Percentiles rank a stretch among this genome's conserved stretches.
Evolutionary conservation across 1,140 invertebrate genomes (phyloP).

Genomic region (Drosophila littoralis): DNA sequence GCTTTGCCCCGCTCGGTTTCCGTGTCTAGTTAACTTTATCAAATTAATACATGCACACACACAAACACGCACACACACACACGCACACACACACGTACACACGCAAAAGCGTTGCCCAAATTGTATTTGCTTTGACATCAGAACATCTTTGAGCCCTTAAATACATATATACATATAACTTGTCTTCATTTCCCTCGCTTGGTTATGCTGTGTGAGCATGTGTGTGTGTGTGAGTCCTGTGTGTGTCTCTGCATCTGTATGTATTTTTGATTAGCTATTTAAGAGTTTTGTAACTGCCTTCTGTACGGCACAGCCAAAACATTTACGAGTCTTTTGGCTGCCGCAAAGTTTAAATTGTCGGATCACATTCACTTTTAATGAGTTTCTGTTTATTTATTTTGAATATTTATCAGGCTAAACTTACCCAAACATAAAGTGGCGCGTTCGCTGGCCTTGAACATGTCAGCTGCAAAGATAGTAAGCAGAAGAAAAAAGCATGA

Average conservation of each 20-base stretch:
- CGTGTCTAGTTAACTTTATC: conserved; percentile 62
- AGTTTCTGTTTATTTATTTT: conserved; percentile 33
- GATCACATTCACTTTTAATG: conserved; percentile 46
- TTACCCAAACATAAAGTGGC: conserved; percentile 65
- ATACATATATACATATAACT: conserved; percentile 23
- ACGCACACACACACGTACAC: conserved; percentile 3
- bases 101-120: neutral
- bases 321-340: conserved; percentile 34
- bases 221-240: conserved; percentile 2
- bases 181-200: conserved; percentile 9
- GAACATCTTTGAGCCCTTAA: conserved; percentile 12
- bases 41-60: conserved; percentile 32
- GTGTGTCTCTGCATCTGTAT: conserved; percentile 45
- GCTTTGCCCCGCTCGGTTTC: conserved; percentile 17
- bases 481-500: neutral
- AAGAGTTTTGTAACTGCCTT: conserved; percentile 27
- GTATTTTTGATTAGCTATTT: conserved; percentile 79
- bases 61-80: neutral
- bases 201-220: conserved; percentile 2
- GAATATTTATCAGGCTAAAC: conserved; percentile 39
- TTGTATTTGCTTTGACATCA: conserved; percentile 23
- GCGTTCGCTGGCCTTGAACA: conserved; percentile 52
- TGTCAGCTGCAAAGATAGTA: conserved; percentile 66
- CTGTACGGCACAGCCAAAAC: conserved; percentile 5
- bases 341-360: conserved; percentile 44